phyloP scores from a whole-genome alignment of 1,140 invertebrate genomes.

The Brachionus plicatilis region DNA sequence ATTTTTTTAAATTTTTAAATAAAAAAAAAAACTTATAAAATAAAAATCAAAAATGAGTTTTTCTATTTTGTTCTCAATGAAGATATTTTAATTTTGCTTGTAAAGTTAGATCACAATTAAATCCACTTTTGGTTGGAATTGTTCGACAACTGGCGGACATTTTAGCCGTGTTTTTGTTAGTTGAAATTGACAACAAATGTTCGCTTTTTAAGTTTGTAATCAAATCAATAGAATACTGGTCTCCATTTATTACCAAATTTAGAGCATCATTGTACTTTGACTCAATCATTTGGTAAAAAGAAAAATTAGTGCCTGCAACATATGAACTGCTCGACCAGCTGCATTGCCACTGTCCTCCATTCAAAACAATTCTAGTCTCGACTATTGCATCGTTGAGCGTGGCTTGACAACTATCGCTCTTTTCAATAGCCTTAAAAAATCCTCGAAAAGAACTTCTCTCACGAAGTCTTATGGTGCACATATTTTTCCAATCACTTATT shows the following conservation, averaged over 20 bases:
- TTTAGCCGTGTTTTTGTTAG: neutral
- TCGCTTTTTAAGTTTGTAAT: neutral
- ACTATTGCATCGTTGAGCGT: neutral
- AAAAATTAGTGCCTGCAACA: neutral
- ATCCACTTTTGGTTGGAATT: neutral
- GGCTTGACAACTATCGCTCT: neutral
- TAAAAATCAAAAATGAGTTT: neutral
- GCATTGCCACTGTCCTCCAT: neutral
- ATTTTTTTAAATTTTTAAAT: too few species aligned
- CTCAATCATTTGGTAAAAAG: neutral
- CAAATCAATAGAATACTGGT: neutral
- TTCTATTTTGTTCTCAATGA: neutral
- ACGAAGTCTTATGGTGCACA: neutral
- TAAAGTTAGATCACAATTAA: neutral
- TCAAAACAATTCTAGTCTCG: neutral
- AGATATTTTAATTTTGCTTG: neutral
- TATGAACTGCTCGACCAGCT: neutral
- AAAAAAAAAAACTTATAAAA: too few species aligned
- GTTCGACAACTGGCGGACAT: neutral
- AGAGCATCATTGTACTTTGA: neutral
- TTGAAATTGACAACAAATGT: neutral
- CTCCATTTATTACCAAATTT: neutral
- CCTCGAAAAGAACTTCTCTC: neutral
- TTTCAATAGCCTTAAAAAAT: neutral
- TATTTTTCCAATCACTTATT: neutral